Conservation (phyloP, 1,140 invertebrate genomes). For the Lucilia cuprina region DNA sequence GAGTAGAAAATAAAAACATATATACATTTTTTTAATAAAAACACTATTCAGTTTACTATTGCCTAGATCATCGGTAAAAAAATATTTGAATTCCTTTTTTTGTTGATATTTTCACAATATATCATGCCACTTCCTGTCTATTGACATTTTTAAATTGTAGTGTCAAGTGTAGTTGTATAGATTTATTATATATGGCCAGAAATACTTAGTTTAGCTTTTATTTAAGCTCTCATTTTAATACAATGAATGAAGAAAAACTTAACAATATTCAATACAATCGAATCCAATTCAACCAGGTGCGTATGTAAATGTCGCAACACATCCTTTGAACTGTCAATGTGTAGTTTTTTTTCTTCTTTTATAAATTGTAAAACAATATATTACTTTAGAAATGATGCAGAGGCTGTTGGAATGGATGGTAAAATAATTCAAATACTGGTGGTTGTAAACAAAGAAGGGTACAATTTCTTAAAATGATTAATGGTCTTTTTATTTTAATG, state of each 20-base stretch:
- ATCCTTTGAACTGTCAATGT: conserved; percentile 23
- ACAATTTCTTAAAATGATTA: not conserved
- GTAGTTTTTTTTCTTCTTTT: no score
- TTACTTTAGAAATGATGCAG: not conserved
- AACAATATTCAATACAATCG: not conserved
- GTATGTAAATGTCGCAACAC: conserved; percentile 29
- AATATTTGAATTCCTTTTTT: no score
- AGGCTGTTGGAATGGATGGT: not conserved
- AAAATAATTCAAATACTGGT: not conserved
- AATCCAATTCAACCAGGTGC: not conserved
- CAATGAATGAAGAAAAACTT: no score
- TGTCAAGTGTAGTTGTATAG: conserved; percentile 17
- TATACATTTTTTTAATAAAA: no score
- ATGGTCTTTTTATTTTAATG: not conserved
- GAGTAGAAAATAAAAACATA: no score
- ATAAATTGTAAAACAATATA: not conserved
- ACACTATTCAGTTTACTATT: no score
- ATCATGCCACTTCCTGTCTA: conserved; percentile 11
- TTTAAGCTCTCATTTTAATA: no score
- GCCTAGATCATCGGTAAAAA: no score
- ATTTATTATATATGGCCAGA: conserved; percentile 1
- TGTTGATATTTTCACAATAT: not conserved
- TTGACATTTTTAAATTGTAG: conserved; percentile 27
- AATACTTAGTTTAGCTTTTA: not conserved
- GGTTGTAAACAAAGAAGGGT: not conserved